These are phyloP conservation scores for Caenorhabditis doughertyi DNA, from an alignment of 2,888 invertebrate genomes.

Conservation along the genomic window DNA sequence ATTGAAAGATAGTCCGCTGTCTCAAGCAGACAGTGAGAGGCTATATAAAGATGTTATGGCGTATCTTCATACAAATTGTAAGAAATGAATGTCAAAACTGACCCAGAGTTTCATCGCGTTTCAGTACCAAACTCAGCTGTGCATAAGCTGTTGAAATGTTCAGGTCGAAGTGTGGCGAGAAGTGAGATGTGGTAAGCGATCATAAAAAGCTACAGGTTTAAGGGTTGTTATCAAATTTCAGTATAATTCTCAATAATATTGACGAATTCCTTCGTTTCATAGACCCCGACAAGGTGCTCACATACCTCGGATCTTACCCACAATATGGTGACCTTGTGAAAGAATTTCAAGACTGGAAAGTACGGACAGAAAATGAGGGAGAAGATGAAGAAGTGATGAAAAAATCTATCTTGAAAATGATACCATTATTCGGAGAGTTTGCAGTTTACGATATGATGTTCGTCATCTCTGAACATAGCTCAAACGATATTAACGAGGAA, in stretches of 20 bases:
- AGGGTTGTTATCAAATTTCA: constrained; percentile 1
- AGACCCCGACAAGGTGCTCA: constrained; percentile 24
- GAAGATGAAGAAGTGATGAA: constrained; percentile 6
- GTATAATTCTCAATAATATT: constrained; percentile 49
- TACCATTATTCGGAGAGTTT: constrained; percentile 48
- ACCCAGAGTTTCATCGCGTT: too few species aligned
- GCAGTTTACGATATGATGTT: constrained; percentile 58
- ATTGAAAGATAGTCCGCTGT: constrained; percentile 10
- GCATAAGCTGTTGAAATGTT: constrained; percentile 34
- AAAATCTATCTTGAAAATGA: constrained; percentile 54
- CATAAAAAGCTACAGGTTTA: background rate
- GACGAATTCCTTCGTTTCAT: constrained; percentile 45
- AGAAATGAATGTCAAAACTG: too few species aligned
- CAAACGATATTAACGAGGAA: constrained; percentile 31
- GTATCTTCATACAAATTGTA: constrained; percentile 21
- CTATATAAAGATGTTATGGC: constrained; percentile 37
- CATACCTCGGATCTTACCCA: constrained; percentile 26
- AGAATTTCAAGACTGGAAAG: constrained; percentile 2
- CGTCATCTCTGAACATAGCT: constrained; percentile 20
- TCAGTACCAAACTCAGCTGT: constrained; percentile 21
- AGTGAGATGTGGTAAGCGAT: constrained; percentile 38
- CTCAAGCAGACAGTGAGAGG: constrained; percentile 21
- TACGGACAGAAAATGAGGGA: background rate
- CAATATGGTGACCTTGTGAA: constrained; percentile 27
- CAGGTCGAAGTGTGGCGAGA: constrained; percentile 1